Conservation (phyloP, 2,797 vertebrate genomes). For the Triplophysa yarkandensis region DNA sequence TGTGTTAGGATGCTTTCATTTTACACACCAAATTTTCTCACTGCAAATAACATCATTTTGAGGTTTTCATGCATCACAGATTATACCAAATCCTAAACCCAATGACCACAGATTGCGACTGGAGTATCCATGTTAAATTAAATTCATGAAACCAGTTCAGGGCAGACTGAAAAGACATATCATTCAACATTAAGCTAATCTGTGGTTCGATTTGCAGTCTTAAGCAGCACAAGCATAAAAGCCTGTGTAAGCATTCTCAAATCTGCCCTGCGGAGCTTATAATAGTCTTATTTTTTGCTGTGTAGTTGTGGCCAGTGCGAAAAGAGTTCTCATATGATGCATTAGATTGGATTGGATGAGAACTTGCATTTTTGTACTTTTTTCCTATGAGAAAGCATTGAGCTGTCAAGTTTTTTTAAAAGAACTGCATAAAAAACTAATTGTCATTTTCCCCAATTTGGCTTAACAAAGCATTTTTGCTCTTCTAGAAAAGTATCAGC, state of each 20-base stretch:
- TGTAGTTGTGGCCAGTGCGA: constrained; percentile 63
- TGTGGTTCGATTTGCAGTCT: constrained; percentile 75
- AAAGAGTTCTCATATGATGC: constrained; percentile 62
- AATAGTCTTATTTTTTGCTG: constrained; percentile 75
- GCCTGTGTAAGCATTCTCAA: constrained; percentile 78
- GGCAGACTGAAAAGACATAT: constrained; percentile 66
- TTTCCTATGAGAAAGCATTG: constrained; percentile 38
- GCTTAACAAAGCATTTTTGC: not conserved
- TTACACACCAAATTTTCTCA: constrained; percentile 6
- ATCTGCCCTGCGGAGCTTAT: constrained; percentile 70
- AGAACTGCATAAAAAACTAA: constrained; percentile 6
- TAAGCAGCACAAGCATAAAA: constrained; percentile 73
- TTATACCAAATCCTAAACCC: constrained; percentile 26
- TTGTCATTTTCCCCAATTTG: not conserved
- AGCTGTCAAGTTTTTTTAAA: constrained; percentile 10
- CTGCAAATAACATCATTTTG: constrained; percentile 14
- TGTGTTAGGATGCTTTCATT: constrained; percentile 17
- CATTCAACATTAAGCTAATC: constrained; percentile 74
- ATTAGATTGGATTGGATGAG: constrained; percentile 68
- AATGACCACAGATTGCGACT: constrained; percentile 60
- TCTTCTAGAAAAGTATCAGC: not conserved
- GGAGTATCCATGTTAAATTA: constrained; percentile 61
- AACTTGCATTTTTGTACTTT: constrained; percentile 61
- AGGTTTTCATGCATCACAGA: constrained; percentile 15
- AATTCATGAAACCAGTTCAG: constrained; percentile 62